These are phyloP conservation scores for Nerophis ophidion DNA, from an alignment of 2,113 vertebrate genomes.

Conservation along the genomic window DNA sequence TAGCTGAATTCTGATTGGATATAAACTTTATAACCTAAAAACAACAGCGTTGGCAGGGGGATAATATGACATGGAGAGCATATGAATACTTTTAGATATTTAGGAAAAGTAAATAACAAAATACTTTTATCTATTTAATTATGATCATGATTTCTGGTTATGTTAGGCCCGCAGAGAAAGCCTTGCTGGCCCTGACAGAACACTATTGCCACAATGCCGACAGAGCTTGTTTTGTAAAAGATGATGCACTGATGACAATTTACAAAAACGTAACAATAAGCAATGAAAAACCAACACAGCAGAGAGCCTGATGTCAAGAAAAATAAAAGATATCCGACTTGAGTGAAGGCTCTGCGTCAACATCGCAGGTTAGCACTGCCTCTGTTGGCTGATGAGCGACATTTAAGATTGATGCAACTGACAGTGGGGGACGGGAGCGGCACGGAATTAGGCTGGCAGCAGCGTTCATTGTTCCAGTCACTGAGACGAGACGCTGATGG, in stretches of 20 bases:
- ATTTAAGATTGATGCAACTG: slow-evolving; percentile 4
- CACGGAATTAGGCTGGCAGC: slow-evolving; percentile 5
- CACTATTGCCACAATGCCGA: not conserved
- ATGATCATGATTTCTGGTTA: no score
- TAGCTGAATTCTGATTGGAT: no score
- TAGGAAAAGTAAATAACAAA: no score
- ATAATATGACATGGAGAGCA: no score
- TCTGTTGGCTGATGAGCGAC: slow-evolving; percentile 5
- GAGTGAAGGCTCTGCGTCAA: slow-evolving; percentile 2
- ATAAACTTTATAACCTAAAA: no score
- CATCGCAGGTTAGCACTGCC: not conserved
- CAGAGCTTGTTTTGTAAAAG: not conserved
- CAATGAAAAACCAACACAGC: not conserved
- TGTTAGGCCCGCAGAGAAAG: no score
- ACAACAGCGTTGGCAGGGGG: no score
- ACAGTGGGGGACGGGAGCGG: slow-evolving; percentile 1
- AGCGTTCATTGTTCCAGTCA: not conserved
- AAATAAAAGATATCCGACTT: not conserved
- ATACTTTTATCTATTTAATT: no score
- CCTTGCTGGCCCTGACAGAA: no score
- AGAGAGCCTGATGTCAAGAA: not conserved
- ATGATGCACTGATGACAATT: not conserved
- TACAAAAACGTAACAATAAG: not conserved
- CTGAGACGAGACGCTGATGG: slow-evolving; percentile 5
- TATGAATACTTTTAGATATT: no score